Evolutionary conservation across 2,888 invertebrate species (phyloP).

Genomic region (Prosopocoilus inquinatus): DNA sequence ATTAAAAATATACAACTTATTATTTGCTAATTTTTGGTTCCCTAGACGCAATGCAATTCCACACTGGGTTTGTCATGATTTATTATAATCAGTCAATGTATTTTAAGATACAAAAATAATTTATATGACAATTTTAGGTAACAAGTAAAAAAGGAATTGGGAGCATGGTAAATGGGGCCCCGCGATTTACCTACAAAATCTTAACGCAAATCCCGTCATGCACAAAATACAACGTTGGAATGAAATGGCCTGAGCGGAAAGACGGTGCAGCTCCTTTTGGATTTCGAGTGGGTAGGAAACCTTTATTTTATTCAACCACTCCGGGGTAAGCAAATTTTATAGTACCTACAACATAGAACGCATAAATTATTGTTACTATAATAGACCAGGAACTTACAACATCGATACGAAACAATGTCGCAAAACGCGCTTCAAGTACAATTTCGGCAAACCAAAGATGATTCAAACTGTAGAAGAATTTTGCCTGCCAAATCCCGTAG

Average conservation of each 20-base stretch:
- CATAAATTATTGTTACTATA: conserved; percentile 13
- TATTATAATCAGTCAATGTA: no score
- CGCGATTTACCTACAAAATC: conserved; percentile 35
- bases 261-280: conserved; percentile 36
- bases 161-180: conserved; percentile 36
- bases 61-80: no score
- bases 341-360: neutral
- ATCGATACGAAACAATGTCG: conserved; percentile 30
- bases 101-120: no score
- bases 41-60: no score
- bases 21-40: no score
- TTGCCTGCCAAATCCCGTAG: conserved; percentile 47
- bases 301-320: conserved; percentile 23
- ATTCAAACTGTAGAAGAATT: conserved; percentile 49
- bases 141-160: conserved; percentile 39
- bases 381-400: conserved; percentile 43
- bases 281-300: conserved; percentile 15
- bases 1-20: no score
- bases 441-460: conserved; percentile 49
- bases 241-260: conserved; percentile 24
- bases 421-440: conserved; percentile 45
- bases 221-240: conserved; percentile 35
- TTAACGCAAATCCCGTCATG: conserved; percentile 40
- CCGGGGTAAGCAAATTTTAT: conserved; percentile 38
- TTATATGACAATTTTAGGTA: conserved; percentile 30